Base-by-base conservation (phyloP, 2,797 vertebrate genomes). In the Macropodus opercularis region DNA sequence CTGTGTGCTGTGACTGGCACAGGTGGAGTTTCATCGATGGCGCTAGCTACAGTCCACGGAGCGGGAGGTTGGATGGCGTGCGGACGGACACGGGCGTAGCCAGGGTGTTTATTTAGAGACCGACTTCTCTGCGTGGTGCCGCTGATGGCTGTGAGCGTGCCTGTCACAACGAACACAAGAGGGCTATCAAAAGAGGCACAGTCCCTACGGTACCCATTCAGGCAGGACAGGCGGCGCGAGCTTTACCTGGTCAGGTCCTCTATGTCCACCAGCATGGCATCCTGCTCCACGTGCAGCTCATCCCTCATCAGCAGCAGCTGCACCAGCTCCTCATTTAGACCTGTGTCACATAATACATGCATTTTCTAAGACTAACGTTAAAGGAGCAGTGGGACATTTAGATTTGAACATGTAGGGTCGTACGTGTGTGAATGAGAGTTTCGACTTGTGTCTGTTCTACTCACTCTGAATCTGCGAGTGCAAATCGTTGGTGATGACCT, bases 401-500 rank as follows among this genome's bases (percentile, higher is more conserved):
- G n/a, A n/a, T n/a, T n/a, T n/a, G n/a, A 3, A 39, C 9, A 22
- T 5, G n/a, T 13, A 13, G 1, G 4, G 23, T 17, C 13, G 15
- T 3, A 7, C 9, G 17, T 18, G 6, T 18, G 17, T 5, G 5
- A 21, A 19, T 38, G 34, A 46, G 19, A 7, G 0, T 34, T 13
- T 13, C 11, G 14, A 10, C 3, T 12, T 19, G 2, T n/a, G 15
- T 42, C 18, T 53, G 43, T 31, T 39, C 6, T n/a, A 81, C 94
- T 95, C 88, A 98, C 96, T 96, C 87, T 98, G 96, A 77, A 98
- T 98, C 87, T 98, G 97, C 53, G 96, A 96, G 85, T 98, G 97
- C 15, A 98, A 91, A 75, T 98, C 96, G n/a, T 98, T 98, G 74
- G 96, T 96, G 70, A 98, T 98, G 86, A 98, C 96, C 74, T 97